Percentiles rank a stretch among this genome's conserved stretches.
phyloP scores from a whole-genome alignment of 1,140 invertebrate species.

The Cotesia vestalis region DNA sequence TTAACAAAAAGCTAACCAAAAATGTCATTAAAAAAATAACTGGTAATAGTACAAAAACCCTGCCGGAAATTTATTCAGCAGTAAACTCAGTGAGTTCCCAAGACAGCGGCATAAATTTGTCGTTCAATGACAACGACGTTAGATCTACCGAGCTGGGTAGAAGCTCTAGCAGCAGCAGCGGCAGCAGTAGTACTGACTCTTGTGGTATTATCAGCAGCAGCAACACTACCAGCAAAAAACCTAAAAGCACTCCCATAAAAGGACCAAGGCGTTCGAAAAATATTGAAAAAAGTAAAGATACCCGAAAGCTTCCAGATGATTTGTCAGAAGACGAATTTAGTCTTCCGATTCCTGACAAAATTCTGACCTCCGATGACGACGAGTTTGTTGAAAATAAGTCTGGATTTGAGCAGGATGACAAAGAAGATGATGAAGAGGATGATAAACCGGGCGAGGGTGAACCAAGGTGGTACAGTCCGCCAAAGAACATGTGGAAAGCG shows the following conservation, averaged over 20 bases:
- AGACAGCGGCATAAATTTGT: slow-evolving; percentile 80
- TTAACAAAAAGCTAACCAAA: slow-evolving; percentile 43
- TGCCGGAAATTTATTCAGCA: slow-evolving; percentile 71
- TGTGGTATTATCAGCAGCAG: slow-evolving; percentile 46
- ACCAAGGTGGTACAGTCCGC: slow-evolving; percentile 77
- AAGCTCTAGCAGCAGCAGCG: slow-evolving; percentile 38
- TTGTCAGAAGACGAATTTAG: slow-evolving; percentile 60
- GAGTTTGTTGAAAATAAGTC: background rate
- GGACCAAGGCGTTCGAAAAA: slow-evolving; percentile 41
- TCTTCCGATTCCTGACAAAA: slow-evolving; percentile 40
- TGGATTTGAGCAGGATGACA: background rate
- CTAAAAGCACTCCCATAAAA: slow-evolving; percentile 19
- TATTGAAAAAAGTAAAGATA: slow-evolving; percentile 31
- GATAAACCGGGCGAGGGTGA: slow-evolving; percentile 29
- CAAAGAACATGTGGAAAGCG: slow-evolving; percentile 84
- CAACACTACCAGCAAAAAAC: slow-evolving; percentile 27
- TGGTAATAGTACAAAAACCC: slow-evolving; percentile 42
- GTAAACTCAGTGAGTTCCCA: slow-evolving; percentile 76
- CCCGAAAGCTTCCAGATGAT: slow-evolving; percentile 48
- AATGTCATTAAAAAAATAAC: slow-evolving; percentile 40
- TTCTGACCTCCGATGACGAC: slow-evolving; percentile 38
- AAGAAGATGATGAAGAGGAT: slow-evolving; percentile 14
- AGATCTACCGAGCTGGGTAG: slow-evolving; percentile 58
- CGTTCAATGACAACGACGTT: slow-evolving; percentile 74
- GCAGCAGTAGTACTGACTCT: slow-evolving; percentile 61